Evolutionary conservation across 1,140 invertebrate species (phyloP).

Genomic region (Hylaeus anthracinus): DNA sequence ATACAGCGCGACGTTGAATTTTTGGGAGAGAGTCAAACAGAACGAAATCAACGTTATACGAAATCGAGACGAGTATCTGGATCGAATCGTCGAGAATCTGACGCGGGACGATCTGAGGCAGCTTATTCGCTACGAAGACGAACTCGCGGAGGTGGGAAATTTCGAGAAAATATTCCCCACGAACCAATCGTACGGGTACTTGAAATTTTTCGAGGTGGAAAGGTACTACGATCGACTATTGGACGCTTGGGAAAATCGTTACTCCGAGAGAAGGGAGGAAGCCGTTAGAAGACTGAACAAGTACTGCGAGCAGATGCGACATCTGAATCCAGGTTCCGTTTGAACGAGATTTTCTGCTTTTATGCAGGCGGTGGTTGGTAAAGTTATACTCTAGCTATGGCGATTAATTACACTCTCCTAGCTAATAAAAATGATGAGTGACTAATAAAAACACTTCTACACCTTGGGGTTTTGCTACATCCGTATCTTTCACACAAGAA

Average conservation of each 20-base stretch:
- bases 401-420: no score
- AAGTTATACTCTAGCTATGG: no score
- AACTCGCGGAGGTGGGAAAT: slow-evolving; percentile 87
- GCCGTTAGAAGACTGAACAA: slow-evolving; percentile 80
- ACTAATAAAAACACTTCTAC: no score
- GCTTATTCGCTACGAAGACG: slow-evolving; percentile 94
- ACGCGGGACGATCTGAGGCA: slow-evolving; percentile 94
- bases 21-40: slow-evolving; percentile 78
- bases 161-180: slow-evolving; percentile 95
- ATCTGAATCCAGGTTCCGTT: background rate
- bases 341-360: background rate
- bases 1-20: slow-evolving; percentile 77
- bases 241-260: slow-evolving; percentile 94
- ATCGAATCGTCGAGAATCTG: slow-evolving; percentile 87
- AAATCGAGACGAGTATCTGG: slow-evolving; percentile 85
- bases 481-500: no score
- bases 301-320: slow-evolving; percentile 18
- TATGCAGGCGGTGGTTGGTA: no score
- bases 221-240: slow-evolving; percentile 97
- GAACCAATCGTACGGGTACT: slow-evolving; percentile 87
- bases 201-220: slow-evolving; percentile 90
- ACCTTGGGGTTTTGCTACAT: no score
- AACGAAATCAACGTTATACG: slow-evolving; percentile 83
- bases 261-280: slow-evolving; percentile 84
- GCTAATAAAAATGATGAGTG: no score